Percentiles rank a stretch among this genome's conserved stretches.
These are phyloP conservation scores for Drosophila sechellia DNA, from an alignment of 1,140 invertebrate species.

Conservation along the genomic window DNA sequence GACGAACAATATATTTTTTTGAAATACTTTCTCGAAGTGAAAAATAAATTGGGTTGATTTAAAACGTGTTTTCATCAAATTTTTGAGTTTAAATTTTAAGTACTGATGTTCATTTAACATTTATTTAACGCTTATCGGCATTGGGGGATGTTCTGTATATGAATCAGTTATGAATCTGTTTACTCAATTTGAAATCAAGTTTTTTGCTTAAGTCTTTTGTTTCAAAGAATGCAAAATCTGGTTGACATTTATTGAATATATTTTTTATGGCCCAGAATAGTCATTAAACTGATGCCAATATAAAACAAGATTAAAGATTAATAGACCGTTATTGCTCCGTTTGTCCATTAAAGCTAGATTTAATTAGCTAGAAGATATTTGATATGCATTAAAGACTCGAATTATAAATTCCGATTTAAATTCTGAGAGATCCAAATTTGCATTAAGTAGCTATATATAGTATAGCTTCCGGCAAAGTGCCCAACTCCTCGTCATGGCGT, in stretches of 20 bases:
- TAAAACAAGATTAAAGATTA: slow-evolving; percentile 19
- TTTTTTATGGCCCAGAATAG: slow-evolving; percentile 11
- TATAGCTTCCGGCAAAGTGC: slow-evolving; percentile 35
- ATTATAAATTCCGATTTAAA: slow-evolving; percentile 1
- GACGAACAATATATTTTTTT: not conserved
- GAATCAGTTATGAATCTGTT: not conserved
- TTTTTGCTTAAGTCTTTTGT: slow-evolving; percentile 46
- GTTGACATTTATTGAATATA: slow-evolving; percentile 20
- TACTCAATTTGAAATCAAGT: slow-evolving; percentile 51
- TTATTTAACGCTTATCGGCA: slow-evolving; percentile 5
- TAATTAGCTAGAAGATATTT: slow-evolving; percentile 17
- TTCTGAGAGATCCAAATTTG: slow-evolving; percentile 19
- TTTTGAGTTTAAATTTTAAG: not conserved
- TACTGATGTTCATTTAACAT: not conserved
- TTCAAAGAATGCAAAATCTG: slow-evolving; percentile 22
- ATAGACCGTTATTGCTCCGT: slow-evolving; percentile 19
- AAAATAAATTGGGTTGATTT: not conserved
- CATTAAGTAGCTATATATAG: slow-evolving; percentile 27
- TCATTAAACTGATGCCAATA: slow-evolving; percentile 8
- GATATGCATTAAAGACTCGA: slow-evolving; percentile 27
- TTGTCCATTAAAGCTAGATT: slow-evolving; percentile 9
- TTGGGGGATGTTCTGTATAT: not conserved
- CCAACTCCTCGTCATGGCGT: slow-evolving; percentile 29
- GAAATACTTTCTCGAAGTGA: not conserved
- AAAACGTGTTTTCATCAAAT: not conserved